Percentiles rank a stretch among this genome's conserved stretches.
phyloP scores from a whole-genome alignment of 2,113 vertebrate species.

The Myiagra hebetior region DNA sequence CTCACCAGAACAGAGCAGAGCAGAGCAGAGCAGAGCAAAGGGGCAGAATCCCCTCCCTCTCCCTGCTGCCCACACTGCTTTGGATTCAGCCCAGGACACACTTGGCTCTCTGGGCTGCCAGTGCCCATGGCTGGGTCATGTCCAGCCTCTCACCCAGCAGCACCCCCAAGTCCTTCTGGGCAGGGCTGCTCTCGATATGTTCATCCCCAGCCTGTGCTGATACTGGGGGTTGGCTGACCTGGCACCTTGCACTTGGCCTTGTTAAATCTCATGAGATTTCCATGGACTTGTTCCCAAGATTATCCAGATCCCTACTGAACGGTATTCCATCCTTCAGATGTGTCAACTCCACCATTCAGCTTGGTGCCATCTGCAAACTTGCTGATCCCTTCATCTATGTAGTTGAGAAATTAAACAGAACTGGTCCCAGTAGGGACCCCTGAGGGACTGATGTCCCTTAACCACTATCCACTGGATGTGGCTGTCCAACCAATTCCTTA shows the following conservation, averaged over 20 bases:
- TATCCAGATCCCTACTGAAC: background rate
- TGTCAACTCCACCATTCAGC: background rate
- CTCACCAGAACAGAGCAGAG: background rate
- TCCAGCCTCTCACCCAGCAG: background rate
- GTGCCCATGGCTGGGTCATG: background rate
- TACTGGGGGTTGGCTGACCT: rapidly evolving
- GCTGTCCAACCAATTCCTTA: background rate
- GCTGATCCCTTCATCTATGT: background rate
- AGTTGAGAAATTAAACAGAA: background rate
- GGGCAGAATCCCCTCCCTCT: background rate
- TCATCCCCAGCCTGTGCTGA: background rate
- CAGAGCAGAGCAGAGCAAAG: no score
- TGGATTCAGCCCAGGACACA: background rate
- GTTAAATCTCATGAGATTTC: background rate
- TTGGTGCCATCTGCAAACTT: background rate
- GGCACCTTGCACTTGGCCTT: background rate
- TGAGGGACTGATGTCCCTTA: background rate
- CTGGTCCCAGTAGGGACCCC: background rate
- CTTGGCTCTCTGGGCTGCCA: background rate
- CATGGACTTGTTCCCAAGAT: background rate
- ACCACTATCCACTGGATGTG: background rate
- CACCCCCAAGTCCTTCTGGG: rapidly evolving
- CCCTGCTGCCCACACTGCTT: background rate
- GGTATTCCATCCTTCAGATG: background rate
- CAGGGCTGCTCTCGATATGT: rapidly evolving